A percentile compares a stretch with the other conserved stretches of the same genome.
These are phyloP conservation scores for Proterorhinus semilunaris DNA, from an alignment of 2,113 vertebrate species.

Conservation along the genomic window DNA sequence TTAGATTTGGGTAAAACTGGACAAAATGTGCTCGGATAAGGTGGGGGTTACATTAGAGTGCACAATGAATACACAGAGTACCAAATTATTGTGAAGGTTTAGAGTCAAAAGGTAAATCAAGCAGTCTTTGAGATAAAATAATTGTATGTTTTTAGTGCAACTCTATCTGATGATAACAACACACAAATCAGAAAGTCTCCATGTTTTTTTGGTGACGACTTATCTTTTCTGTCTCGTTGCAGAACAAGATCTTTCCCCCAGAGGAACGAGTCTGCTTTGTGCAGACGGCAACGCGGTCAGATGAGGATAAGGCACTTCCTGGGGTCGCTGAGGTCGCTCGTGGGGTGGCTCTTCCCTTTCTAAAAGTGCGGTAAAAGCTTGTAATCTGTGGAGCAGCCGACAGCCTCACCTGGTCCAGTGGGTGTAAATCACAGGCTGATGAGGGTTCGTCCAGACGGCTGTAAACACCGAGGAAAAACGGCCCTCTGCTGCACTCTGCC, in stretches of 20 bases:
- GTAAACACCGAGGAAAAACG: constrained; percentile 24
- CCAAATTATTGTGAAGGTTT: too few species aligned
- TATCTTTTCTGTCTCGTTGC: neutral
- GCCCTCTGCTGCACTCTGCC: constrained; percentile 14
- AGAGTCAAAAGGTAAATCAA: too few species aligned
- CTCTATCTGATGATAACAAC: neutral
- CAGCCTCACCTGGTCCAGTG: constrained; percentile 31
- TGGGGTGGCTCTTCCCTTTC: constrained; percentile 8
- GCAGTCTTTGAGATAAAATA: too few species aligned
- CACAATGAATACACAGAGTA: too few species aligned
- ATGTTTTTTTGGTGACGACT: neutral
- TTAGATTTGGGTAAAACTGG: too few species aligned
- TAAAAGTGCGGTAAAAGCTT: constrained; percentile 2
- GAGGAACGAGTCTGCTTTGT: neutral
- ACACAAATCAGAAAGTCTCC: too few species aligned
- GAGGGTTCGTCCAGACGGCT: constrained; percentile 25
- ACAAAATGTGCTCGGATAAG: too few species aligned
- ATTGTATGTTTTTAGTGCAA: neutral
- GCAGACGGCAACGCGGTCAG: neutral
- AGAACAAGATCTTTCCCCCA: neutral
- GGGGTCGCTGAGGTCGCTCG: constrained; percentile 3
- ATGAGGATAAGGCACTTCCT: neutral
- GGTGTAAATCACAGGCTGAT: constrained; percentile 33
- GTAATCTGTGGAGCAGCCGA: constrained; percentile 13
- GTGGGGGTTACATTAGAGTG: too few species aligned